Percentiles rank a stretch among this genome's conserved stretches.
These are phyloP conservation scores for Meganola albula DNA, from an alignment of 2,888 invertebrate species.

Conservation along the genomic window DNA sequence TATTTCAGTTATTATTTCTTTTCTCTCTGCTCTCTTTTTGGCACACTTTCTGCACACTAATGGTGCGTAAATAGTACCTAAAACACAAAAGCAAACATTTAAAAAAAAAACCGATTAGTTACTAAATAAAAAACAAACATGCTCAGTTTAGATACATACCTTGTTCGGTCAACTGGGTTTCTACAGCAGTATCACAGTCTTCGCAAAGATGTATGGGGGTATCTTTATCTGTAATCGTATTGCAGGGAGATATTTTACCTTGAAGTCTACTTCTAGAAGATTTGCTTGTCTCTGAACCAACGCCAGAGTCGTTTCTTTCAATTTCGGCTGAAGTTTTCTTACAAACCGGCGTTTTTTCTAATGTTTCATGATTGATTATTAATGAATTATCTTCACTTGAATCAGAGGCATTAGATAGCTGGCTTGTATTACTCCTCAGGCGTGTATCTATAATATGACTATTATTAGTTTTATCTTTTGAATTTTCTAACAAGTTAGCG, in stretches of 20 bases:
- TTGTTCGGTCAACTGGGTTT: constrained; percentile 84
- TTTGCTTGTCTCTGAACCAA: constrained; percentile 94
- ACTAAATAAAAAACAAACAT: too few species aligned
- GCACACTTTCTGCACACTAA: constrained; percentile 92
- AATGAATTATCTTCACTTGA: constrained; percentile 90
- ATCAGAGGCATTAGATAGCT: constrained; percentile 89
- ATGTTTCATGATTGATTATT: constrained; percentile 77
- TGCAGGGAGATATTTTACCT: constrained; percentile 73
- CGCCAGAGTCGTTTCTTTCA: constrained; percentile 94
- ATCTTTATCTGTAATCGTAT: constrained; percentile 72
- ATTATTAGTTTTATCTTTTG: constrained; percentile 78
- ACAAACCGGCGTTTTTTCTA: constrained; percentile 73
- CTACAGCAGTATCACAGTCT: constrained; percentile 90
- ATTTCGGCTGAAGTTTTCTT: constrained; percentile 85
- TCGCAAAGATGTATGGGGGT: constrained; percentile 85
- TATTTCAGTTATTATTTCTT: constrained; percentile 96
- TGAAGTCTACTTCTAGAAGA: constrained; percentile 87
- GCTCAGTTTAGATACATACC: constrained; percentile 51
- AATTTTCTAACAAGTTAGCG: constrained; percentile 69
- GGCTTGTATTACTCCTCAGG: constrained; percentile 83
- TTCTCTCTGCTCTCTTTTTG: constrained; percentile 91
- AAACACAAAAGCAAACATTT: constrained; percentile 24
- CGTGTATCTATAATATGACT: constrained; percentile 54
- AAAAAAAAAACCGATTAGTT: background rate
- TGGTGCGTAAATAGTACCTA: constrained; percentile 85